Percentiles rank a stretch among this genome's conserved stretches.
Conservation (phyloP, 2,888 invertebrate species). For the Papilio elwesi region DNA sequence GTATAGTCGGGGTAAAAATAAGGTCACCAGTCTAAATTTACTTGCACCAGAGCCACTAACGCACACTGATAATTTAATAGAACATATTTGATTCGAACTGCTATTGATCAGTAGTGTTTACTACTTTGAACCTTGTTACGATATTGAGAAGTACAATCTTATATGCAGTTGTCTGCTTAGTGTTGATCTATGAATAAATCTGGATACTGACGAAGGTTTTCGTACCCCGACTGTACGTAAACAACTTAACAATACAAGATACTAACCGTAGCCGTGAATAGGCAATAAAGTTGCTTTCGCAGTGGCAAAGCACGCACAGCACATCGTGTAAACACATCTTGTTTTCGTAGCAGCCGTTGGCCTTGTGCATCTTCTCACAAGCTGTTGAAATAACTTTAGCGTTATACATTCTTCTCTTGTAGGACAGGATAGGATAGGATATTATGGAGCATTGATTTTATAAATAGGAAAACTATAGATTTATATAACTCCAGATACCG, state of each 20-base stretch:
- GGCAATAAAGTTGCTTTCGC: slow-evolving; percentile 54
- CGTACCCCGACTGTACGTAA: neutral
- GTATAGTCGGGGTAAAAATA: neutral
- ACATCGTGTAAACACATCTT: slow-evolving; percentile 24
- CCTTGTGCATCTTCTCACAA: slow-evolving; percentile 13
- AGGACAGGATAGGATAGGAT: neutral
- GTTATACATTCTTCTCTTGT: neutral
- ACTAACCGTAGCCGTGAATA: slow-evolving; percentile 54
- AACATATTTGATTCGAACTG: too few species aligned
- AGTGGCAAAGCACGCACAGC: slow-evolving; percentile 58
- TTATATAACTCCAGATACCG: too few species aligned
- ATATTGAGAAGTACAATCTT: too few species aligned
- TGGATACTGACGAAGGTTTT: too few species aligned
- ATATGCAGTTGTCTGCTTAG: too few species aligned
- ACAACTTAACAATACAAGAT: slow-evolving; percentile 40
- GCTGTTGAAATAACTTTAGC: neutral
- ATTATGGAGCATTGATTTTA: neutral
- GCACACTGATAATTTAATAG: too few species aligned
- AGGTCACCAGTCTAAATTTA: too few species aligned
- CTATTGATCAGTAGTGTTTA: too few species aligned
- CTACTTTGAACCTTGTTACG: too few species aligned
- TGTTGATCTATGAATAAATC: too few species aligned
- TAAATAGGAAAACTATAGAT: neutral
- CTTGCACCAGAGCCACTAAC: too few species aligned
- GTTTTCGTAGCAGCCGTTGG: slow-evolving; percentile 18